A percentile compares a stretch with the other conserved stretches of the same genome.
Conservation (phyloP, 2,797 vertebrate species). For the Scolopax rusticola region DNA sequence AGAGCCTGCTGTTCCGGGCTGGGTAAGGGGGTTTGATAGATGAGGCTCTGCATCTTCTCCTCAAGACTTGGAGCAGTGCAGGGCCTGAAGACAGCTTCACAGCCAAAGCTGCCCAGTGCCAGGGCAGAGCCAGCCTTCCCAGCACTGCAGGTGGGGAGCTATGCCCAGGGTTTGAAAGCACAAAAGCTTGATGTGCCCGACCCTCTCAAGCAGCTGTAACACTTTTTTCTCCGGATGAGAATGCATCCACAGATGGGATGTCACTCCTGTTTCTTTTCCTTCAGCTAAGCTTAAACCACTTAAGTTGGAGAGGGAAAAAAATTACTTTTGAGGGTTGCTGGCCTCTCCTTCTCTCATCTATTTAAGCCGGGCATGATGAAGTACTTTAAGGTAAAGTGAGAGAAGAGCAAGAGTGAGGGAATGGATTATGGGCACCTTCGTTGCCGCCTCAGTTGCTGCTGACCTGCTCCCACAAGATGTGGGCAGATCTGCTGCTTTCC, state of each 20-base stretch:
- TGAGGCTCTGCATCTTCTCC: neutral
- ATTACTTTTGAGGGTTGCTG: neutral
- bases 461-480: neutral
- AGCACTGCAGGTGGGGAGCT: neutral
- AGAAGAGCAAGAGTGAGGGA: neutral
- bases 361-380: neutral
- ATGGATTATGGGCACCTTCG: neutral
- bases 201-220: neutral
- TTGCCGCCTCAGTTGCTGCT: neutral
- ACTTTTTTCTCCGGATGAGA: neutral
- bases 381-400: neutral
- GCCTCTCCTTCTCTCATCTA: neutral
- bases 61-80: neutral
- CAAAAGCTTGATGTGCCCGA: neutral
- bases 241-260: neutral
- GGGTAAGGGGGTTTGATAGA: neutral
- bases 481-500: neutral
- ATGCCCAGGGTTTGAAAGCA: neutral
- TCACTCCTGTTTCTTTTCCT: neutral
- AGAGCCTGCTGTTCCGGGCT: neutral
- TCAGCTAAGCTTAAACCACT: neutral
- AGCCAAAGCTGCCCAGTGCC: neutral
- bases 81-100: neutral
- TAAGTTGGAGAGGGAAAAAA: neutral
- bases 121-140: neutral